Conservation (phyloP, 2,888 invertebrate species). For the Epiperipatus broadwayi region DNA sequence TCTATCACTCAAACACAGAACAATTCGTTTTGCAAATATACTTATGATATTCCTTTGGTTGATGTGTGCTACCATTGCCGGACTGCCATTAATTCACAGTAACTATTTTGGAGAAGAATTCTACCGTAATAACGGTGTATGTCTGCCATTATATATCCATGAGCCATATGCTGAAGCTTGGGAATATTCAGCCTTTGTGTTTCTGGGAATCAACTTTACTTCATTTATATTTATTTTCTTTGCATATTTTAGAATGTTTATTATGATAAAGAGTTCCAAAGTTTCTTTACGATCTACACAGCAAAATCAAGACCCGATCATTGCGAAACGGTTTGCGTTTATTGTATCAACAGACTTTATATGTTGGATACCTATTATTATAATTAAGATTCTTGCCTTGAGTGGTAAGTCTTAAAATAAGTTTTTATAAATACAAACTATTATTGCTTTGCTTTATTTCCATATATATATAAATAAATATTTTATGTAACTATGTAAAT, state of each 20-base stretch:
- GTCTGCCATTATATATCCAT: constrained; percentile 40
- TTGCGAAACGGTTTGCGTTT: constrained; percentile 39
- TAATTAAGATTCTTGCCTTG: constrained; percentile 37
- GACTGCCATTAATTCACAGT: constrained; percentile 31
- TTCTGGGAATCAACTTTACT: constrained; percentile 36
- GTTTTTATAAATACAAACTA: too few relatives aligned
- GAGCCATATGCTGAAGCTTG: constrained; percentile 41
- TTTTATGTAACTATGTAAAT: too few relatives aligned
- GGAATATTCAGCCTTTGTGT: constrained; percentile 40
- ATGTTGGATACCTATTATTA: constrained; percentile 41
- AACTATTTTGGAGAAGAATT: constrained; percentile 38
- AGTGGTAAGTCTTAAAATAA: constrained; percentile 32
- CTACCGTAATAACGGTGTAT: constrained; percentile 41
- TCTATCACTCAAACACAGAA: too few relatives aligned
- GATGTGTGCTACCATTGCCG: too few relatives aligned
- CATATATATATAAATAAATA: too few relatives aligned
- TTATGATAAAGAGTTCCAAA: constrained; percentile 37
- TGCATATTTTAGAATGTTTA: constrained; percentile 39
- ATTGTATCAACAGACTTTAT: constrained; percentile 40
- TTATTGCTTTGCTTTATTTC: too few relatives aligned
- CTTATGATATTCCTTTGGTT: constrained; percentile 35
- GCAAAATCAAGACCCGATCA: constrained; percentile 36
- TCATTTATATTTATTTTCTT: constrained; percentile 38
- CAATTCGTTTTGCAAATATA: constrained; percentile 34
- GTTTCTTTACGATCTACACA: constrained; percentile 39